phyloP scores from a whole-genome alignment of 1,140 invertebrate genomes.

The Sarcophaga peregrina region DNA sequence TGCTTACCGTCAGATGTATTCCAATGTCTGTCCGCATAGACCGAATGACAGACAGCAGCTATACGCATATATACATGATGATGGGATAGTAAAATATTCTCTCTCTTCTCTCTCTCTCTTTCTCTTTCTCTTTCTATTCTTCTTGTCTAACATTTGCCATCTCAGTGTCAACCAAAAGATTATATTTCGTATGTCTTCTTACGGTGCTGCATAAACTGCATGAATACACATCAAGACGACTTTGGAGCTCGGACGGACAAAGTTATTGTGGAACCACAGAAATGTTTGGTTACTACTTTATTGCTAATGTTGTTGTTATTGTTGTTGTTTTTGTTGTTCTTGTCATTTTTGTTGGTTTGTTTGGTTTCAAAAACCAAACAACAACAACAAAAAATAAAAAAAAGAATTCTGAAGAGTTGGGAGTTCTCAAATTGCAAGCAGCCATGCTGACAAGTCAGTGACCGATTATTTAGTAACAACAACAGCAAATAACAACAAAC shows the following conservation, averaged over 20 bases:
- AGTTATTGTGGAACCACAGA: slow-evolving; percentile 20
- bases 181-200: slow-evolving; percentile 42
- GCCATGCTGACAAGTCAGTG: slow-evolving; percentile 44
- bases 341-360: too few relatives aligned
- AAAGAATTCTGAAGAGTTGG: slow-evolving; percentile 33
- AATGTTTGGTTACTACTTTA: slow-evolving; percentile 30
- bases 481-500: not conserved
- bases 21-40: too few relatives aligned
- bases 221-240: not conserved
- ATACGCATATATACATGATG: too few relatives aligned
- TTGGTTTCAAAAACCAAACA: slow-evolving; percentile 14
- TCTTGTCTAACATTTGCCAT: slow-evolving; percentile 40
- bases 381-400: not conserved
- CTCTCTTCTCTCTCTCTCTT: too few relatives aligned
- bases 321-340: too few relatives aligned
- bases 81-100: too few relatives aligned
- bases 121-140: not conserved
- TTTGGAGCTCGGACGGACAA: not conserved
- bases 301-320: too few relatives aligned
- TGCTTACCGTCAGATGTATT: too few relatives aligned
- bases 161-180: slow-evolving; percentile 37
- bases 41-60: too few relatives aligned
- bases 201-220: slow-evolving; percentile 6
- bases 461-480: slow-evolving; percentile 45
- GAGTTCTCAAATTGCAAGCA: slow-evolving; percentile 46